Conservation (phyloP, 2,888 invertebrate species). For the Galerucella nymphaeae region DNA sequence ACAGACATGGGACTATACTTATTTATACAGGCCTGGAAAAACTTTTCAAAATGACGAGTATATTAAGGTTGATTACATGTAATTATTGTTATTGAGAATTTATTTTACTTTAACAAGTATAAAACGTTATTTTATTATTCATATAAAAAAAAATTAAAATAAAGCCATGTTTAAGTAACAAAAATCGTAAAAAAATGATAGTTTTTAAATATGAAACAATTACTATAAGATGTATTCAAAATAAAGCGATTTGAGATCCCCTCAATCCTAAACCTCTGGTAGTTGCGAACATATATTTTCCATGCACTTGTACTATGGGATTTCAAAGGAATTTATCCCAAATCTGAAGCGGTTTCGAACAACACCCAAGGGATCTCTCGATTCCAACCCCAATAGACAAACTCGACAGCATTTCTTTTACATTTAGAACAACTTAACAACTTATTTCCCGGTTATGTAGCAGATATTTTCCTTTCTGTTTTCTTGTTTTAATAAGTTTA, state of each 20-base stretch:
- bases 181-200: neutral
- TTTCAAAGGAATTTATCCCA: conserved; percentile 41
- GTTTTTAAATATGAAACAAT: conserved; percentile 6
- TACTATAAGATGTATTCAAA: conserved; percentile 5
- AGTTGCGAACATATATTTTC: conserved; percentile 41
- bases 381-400: conserved; percentile 57
- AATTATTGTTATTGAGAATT: too few relatives aligned
- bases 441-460: conserved; percentile 47
- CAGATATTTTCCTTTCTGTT: conserved; percentile 20
- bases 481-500: conserved; percentile 23
- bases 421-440: conserved; percentile 52
- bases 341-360: conserved; percentile 48
- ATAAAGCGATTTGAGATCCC: conserved; percentile 11
- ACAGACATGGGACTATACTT: too few relatives aligned
- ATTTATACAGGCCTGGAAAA: too few relatives aligned
- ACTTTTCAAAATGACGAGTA: too few relatives aligned
- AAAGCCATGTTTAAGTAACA: neutral
- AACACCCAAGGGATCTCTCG: conserved; percentile 56
- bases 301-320: conserved; percentile 43
- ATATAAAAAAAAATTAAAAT: neutral
- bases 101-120: too few relatives aligned
- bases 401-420: conserved; percentile 57
- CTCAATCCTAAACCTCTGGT: neutral
- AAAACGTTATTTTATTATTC: too few relatives aligned
- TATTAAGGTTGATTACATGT: too few relatives aligned